These are phyloP conservation scores for Trachelus iudaicus DNA, from an alignment of 2,888 invertebrate species.

Conservation along the genomic window DNA sequence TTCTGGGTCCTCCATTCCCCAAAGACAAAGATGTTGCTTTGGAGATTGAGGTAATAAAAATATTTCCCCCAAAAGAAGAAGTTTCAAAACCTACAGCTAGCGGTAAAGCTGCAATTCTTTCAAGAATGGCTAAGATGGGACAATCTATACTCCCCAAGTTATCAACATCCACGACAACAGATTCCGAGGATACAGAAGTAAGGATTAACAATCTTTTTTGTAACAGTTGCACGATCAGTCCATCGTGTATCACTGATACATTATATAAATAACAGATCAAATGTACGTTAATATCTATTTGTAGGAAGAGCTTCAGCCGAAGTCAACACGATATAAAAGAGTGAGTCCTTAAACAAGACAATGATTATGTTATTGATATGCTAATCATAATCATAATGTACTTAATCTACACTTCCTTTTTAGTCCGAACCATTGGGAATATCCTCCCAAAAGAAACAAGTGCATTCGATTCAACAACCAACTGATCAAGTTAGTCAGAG, in stretches of 20 bases:
- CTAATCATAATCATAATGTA: background rate
- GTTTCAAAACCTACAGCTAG: conserved; percentile 26
- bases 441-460: conserved; percentile 14
- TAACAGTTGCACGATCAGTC: conserved; percentile 7
- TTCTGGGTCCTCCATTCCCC: conserved; percentile 57
- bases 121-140: conserved; percentile 72
- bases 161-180: conserved; percentile 56
- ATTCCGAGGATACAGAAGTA: conserved; percentile 67
- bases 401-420: background rate
- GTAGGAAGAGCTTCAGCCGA: conserved; percentile 37
- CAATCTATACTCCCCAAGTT: conserved; percentile 67
- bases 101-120: conserved; percentile 67
- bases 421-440: conserved; percentile 10
- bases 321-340: conserved; percentile 31
- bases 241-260: conserved; percentile 11
- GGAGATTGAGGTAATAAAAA: conserved; percentile 51
- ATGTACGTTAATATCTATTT: conserved; percentile 4
- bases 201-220: background rate
- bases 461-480: conserved; percentile 9
- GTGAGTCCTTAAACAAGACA: conserved; percentile 19
- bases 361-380: background rate
- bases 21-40: conserved; percentile 50
- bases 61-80: conserved; percentile 28
- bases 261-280: background rate
- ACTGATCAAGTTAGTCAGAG: background rate